Evolutionary conservation across 2,113 vertebrate species (phyloP).

Genomic region (Tylochromis polylepis): DNA sequence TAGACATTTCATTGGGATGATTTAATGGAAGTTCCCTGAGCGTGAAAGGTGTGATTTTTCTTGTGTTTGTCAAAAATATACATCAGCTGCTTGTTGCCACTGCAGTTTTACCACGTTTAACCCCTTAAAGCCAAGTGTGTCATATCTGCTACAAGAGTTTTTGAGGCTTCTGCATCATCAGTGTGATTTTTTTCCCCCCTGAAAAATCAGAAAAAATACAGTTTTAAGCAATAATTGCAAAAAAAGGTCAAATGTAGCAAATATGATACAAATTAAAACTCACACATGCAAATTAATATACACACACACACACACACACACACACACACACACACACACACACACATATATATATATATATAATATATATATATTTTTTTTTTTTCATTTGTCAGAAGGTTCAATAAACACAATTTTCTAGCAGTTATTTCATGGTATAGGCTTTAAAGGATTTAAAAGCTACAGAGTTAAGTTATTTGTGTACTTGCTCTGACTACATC

Average conservation of each 20-base stretch:
- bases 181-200: fast-evolving
- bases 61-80: constrained; percentile 1
- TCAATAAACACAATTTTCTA: background rate
- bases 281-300: background rate
- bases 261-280: background rate
- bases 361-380: no score
- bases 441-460: background rate
- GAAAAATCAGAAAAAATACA: background rate
- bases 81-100: background rate
- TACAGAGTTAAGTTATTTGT: background rate
- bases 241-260: background rate
- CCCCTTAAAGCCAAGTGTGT: background rate
- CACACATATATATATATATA: no score
- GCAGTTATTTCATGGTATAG: background rate
- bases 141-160: background rate
- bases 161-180: background rate
- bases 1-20: constrained; percentile 14
- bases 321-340: no score
- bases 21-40: constrained; percentile 43
- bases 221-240: background rate
- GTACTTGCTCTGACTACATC: background rate
- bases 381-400: no score
- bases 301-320: no score
- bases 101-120: background rate
- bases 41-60: background rate